Conservation (phyloP, 2,113 vertebrate species). For the Capra hircus region DNA sequence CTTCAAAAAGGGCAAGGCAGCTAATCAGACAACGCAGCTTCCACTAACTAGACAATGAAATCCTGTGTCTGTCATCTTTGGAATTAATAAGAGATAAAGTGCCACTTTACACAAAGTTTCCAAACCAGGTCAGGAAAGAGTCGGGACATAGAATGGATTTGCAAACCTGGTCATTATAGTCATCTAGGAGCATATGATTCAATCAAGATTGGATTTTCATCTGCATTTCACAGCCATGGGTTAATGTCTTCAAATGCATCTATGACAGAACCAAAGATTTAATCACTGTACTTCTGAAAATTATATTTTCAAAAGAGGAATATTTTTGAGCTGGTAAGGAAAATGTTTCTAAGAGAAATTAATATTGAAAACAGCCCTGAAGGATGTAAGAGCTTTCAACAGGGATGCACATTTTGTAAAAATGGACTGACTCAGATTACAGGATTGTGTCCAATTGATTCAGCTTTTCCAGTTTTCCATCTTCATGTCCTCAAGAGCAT, state of each 20-base stretch:
- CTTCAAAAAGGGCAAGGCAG: slow-evolving; percentile 74
- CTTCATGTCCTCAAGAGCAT: neutral
- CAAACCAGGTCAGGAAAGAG: slow-evolving; percentile 56
- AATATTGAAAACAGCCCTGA: neutral
- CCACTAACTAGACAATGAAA: slow-evolving; percentile 57
- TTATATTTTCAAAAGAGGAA: slow-evolving; percentile 19
- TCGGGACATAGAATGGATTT: neutral
- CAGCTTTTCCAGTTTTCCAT: slow-evolving; percentile 20
- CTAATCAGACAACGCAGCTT: slow-evolving; percentile 77
- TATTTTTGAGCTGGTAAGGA: neutral
- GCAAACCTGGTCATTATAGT: neutral
- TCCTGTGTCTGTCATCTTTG: slow-evolving; percentile 50
- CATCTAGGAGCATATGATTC: neutral
- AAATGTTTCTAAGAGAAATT: slow-evolving; percentile 1
- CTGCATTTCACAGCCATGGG: neutral
- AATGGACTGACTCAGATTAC: neutral
- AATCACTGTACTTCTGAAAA: slow-evolving; percentile 29
- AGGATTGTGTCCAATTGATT: neutral
- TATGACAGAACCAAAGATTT: neutral
- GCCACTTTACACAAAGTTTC: slow-evolving; percentile 57
- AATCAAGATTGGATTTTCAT: slow-evolving; percentile 11
- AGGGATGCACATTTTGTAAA: slow-evolving; percentile 15
- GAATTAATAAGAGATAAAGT: slow-evolving; percentile 67
- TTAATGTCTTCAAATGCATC: slow-evolving; percentile 15
- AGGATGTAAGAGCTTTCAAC: neutral